Conservation (phyloP, 2,113 vertebrate species). For the Megaleporinus macrocephalus region DNA sequence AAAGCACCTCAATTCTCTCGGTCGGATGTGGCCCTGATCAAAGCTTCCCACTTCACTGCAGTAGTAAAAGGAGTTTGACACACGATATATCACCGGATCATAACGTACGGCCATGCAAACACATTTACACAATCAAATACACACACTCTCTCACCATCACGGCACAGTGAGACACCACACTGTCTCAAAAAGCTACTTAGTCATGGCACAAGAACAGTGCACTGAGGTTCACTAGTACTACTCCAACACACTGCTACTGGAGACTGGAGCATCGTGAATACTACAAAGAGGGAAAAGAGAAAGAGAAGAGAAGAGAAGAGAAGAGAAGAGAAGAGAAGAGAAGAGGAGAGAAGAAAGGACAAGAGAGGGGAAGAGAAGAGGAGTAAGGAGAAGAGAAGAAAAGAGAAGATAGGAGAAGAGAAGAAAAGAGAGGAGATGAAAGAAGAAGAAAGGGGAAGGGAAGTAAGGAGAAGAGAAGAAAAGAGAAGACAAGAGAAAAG, state of each 20-base stretch:
- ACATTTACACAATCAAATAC: slow-evolving; percentile 41
- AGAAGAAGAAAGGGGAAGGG: slow-evolving; percentile 20
- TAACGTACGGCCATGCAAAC: slow-evolving; percentile 69
- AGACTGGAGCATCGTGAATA: slow-evolving; percentile 53
- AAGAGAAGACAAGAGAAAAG: slow-evolving; percentile 31
- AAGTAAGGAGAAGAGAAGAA: neutral
- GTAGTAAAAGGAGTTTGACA: slow-evolving; percentile 70
- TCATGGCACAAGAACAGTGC: slow-evolving; percentile 58
- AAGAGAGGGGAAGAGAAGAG: too few species aligned
- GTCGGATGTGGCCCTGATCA: neutral
- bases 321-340: neutral
- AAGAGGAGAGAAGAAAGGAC: too few species aligned
- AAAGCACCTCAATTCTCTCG: neutral
- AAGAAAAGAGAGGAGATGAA: too few species aligned
- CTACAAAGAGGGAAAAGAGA: slow-evolving; percentile 45
- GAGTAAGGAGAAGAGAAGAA: too few species aligned
- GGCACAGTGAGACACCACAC: slow-evolving; percentile 65
- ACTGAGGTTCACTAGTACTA: slow-evolving; percentile 63
- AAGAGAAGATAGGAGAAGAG: too few species aligned
- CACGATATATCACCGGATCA: slow-evolving; percentile 75
- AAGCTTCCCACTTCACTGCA: slow-evolving; percentile 57
- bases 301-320: slow-evolving; percentile 27
- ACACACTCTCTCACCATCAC: slow-evolving; percentile 43
- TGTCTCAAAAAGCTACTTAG: slow-evolving; percentile 54
- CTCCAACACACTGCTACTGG: slow-evolving; percentile 54